A percentile compares a stretch with the other conserved stretches of the same genome.
These are phyloP conservation scores for Tipula lateralis DNA, from an alignment of 2,888 invertebrate genomes.

Conservation along the genomic window DNA sequence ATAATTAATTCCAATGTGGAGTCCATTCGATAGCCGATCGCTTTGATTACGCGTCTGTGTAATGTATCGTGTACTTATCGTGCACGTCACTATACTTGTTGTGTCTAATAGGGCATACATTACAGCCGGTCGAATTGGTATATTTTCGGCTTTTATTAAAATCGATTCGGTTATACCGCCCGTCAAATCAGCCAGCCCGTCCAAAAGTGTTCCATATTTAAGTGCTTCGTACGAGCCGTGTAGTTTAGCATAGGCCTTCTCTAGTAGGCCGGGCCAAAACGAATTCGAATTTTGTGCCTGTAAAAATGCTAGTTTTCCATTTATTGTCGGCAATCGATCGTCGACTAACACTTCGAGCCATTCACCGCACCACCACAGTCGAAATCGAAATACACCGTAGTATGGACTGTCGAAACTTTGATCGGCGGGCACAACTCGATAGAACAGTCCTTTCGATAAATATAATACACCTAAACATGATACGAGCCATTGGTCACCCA, in stretches of 20 bases:
- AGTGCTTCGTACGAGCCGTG: conserved; percentile 91
- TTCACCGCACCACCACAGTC: conserved; percentile 90
- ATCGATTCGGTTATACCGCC: conserved; percentile 85
- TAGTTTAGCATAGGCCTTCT: conserved; percentile 89
- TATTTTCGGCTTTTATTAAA: conserved; percentile 64
- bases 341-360: conserved; percentile 89
- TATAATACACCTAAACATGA: conserved; percentile 82
- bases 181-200: conserved; percentile 82
- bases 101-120: conserved; percentile 69
- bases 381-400: conserved; percentile 79
- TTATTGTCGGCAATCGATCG: conserved; percentile 82
- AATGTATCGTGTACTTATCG: conserved; percentile 51
- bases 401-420: conserved; percentile 70
- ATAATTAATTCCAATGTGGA: conserved; percentile 76
- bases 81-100: conserved; percentile 79
- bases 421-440: conserved; percentile 86
- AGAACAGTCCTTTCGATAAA: conserved; percentile 80
- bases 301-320: conserved; percentile 78
- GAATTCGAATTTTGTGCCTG: conserved; percentile 75
- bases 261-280: conserved; percentile 83
- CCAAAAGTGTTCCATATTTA: conserved; percentile 83
- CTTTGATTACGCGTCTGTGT: conserved; percentile 54
- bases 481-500: conserved; percentile 88
- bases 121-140: conserved; percentile 57
- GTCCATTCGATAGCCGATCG: conserved; percentile 61